Percentiles rank a stretch among this genome's conserved stretches.
Evolutionary conservation across 2,113 vertebrate species (phyloP).

Genomic region (Platysteira castanea): DNA sequence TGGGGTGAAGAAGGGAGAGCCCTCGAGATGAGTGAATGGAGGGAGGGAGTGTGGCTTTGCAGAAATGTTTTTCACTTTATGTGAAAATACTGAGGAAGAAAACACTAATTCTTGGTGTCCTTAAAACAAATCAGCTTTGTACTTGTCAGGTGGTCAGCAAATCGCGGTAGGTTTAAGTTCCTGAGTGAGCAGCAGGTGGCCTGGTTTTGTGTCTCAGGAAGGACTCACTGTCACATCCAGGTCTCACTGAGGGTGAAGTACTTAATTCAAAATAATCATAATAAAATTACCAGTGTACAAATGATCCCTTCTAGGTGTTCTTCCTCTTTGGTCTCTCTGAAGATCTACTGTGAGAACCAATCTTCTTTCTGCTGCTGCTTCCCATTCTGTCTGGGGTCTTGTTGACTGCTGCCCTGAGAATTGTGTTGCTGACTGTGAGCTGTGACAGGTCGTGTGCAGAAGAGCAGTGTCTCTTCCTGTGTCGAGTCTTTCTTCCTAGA

Average conservation of each 20-base stretch:
- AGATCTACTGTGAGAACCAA: neutral
- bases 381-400: neutral
- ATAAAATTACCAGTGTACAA: neutral
- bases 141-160: neutral
- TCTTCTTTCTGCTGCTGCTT: neutral
- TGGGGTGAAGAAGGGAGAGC: neutral
- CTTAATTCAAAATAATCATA: neutral
- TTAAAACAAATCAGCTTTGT: neutral
- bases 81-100: neutral
- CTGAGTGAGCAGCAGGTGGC: neutral
- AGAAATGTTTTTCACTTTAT: neutral
- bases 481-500: neutral
- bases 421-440: neutral
- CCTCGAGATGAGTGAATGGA: neutral
- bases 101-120: neutral
- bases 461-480: neutral
- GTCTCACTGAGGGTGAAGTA: neutral
- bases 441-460: fast-evolving
- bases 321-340: neutral
- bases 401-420: neutral
- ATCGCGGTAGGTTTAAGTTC: neutral
- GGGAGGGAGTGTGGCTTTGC: neutral
- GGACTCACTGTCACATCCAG: neutral
- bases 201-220: neutral
- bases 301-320: neutral